phyloP scores from a whole-genome alignment of 2,888 invertebrate species.

The Napeogenes sylphis region DNA sequence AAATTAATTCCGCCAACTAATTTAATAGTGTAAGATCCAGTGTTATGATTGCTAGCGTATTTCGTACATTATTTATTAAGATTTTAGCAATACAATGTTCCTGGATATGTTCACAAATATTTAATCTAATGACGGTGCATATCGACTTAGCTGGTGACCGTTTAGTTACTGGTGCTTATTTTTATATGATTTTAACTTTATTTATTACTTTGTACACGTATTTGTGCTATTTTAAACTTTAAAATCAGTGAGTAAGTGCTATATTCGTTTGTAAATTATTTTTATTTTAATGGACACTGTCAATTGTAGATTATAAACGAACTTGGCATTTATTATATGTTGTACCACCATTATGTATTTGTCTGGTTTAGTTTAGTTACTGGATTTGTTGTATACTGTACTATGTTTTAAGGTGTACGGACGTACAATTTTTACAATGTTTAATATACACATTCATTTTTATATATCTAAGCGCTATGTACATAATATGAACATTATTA shows the following conservation, averaged over 20 bases:
- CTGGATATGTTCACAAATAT: constrained; percentile 4
- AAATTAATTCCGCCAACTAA: not conserved
- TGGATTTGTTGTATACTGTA: not conserved
- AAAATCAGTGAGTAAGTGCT: not conserved
- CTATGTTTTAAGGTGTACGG: constrained; percentile 21
- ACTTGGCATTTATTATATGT: not conserved
- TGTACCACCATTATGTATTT: not conserved
- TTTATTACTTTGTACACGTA: constrained; percentile 24
- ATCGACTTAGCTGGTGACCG: constrained; percentile 19
- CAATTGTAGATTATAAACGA: constrained; percentile 2
- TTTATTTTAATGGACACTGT: not conserved
- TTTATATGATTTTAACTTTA: constrained; percentile 24
- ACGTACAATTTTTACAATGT: constrained; percentile 59
- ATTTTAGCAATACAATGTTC: no score
- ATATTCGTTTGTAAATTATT: not conserved
- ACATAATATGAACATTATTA: constrained; percentile 66
- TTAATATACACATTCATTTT: constrained; percentile 71
- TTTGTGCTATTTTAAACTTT: constrained; percentile 13
- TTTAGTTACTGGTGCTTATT: constrained; percentile 30
- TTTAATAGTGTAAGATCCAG: constrained; percentile 4
- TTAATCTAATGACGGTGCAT: constrained; percentile 21
- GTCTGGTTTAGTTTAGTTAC: not conserved
- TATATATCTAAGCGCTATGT: constrained; percentile 69
- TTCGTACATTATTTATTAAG: no score
- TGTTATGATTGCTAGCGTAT: not conserved